Percentiles rank a stretch among this genome's conserved stretches.
Evolutionary conservation across 2,888 invertebrate species (phyloP).

Genomic region (Meandrusa payeni): DNA sequence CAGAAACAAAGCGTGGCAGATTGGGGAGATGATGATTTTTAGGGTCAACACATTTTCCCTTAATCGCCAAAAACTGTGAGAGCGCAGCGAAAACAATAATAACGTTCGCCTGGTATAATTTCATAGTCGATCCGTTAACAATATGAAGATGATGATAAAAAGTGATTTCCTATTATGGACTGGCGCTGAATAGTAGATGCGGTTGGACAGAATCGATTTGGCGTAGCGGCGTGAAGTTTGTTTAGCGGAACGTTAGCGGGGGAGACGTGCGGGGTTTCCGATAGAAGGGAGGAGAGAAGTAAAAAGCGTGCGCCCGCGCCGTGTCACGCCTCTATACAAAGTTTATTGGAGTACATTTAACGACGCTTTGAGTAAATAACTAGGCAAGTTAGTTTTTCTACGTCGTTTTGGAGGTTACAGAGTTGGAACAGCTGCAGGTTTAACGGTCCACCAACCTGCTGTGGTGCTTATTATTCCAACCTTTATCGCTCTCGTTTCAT

Average conservation of each 20-base stretch:
- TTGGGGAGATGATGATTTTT: slow-evolving; percentile 60
- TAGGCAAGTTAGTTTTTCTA: slow-evolving; percentile 40
- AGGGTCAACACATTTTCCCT: slow-evolving; percentile 59
- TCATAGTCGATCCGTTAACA: slow-evolving; percentile 71
- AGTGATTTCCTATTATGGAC: slow-evolving; percentile 68
- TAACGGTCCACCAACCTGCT: slow-evolving; percentile 46
- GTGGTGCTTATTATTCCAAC: slow-evolving; percentile 28
- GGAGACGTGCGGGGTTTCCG: slow-evolving; percentile 25
- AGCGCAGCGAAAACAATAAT: slow-evolving; percentile 64
- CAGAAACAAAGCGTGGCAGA: slow-evolving; percentile 73
- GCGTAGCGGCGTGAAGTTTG: slow-evolving; percentile 74
- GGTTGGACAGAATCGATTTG: slow-evolving; percentile 72
- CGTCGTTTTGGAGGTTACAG: slow-evolving; percentile 31
- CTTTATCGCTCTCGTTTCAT: slow-evolving; percentile 8
- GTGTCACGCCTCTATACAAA: slow-evolving; percentile 46
- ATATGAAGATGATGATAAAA: slow-evolving; percentile 62
- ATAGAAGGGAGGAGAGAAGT: slow-evolving; percentile 23
- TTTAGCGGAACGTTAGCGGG: slow-evolving; percentile 70
- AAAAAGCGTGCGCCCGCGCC: slow-evolving; percentile 51
- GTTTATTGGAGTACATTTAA: slow-evolving; percentile 54
- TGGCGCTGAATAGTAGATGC: slow-evolving; percentile 60
- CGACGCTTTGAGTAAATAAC: slow-evolving; percentile 54
- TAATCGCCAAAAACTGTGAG: slow-evolving; percentile 51
- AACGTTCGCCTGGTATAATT: slow-evolving; percentile 59
- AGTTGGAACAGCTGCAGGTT: slow-evolving; percentile 39